These are phyloP conservation scores for Dasyornis broadbenti DNA, from an alignment of 2,113 vertebrate genomes.

Conservation along the genomic window DNA sequence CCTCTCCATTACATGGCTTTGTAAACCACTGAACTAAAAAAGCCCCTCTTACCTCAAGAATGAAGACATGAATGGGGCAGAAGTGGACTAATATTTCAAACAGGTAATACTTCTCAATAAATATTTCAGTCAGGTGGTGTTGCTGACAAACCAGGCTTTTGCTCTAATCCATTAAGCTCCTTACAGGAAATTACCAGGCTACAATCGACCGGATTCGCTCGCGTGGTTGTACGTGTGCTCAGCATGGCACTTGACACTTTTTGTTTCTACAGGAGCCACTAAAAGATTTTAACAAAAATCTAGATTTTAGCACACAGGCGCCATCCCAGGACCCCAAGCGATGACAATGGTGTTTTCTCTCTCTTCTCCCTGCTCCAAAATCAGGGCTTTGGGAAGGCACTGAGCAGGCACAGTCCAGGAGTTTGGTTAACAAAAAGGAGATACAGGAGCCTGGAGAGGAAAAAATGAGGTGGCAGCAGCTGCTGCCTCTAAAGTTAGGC, in stretches of 20 bases:
- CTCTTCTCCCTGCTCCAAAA: neutral
- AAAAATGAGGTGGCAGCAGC: neutral
- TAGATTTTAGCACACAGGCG: neutral
- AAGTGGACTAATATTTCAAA: conserved; percentile 38
- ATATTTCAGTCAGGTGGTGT: conserved; percentile 35
- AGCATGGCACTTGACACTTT: neutral
- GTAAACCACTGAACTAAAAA: neutral
- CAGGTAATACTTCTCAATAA: conserved; percentile 26
- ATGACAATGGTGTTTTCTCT: accelerated
- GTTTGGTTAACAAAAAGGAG: neutral
- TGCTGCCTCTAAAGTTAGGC: neutral
- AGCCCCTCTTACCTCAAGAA: neutral
- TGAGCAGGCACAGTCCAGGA: neutral
- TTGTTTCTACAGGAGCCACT: neutral
- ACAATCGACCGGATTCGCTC: neutral
- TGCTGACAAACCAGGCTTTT: conserved; percentile 53
- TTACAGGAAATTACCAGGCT: conserved; percentile 63
- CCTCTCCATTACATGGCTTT: neutral
- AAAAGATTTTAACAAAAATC: neutral
- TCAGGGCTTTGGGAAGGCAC: neutral
- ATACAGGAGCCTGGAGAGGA: accelerated
- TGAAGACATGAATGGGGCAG: neutral
- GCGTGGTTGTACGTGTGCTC: neutral
- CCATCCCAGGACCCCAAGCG: neutral
- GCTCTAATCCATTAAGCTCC: conserved; percentile 66